Percentiles rank a stretch among this genome's conserved stretches.
These are phyloP conservation scores for Corynorhinus townsendii DNA, from an alignment of 2,113 vertebrate genomes.

Conservation along the genomic window DNA sequence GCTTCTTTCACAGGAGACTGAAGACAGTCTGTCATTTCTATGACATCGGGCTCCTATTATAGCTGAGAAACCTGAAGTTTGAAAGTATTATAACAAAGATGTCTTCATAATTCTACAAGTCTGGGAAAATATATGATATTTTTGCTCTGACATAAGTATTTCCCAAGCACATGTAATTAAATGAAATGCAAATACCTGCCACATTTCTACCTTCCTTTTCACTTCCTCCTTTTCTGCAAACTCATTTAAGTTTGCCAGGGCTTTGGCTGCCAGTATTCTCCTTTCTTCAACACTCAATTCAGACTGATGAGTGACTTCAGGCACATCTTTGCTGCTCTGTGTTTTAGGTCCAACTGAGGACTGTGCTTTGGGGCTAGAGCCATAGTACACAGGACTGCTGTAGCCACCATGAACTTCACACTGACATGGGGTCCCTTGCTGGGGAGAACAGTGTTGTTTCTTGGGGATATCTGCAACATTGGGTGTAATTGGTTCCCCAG, in stretches of 20 bases:
- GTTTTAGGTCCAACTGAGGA: constrained; percentile 57
- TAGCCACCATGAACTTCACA: neutral
- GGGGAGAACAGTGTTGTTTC: neutral
- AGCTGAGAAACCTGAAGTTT: neutral
- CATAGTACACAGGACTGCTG: constrained; percentile 45
- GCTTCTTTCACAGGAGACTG: neutral
- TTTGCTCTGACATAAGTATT: neutral
- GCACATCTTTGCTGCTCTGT: constrained; percentile 56
- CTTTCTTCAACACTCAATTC: constrained; percentile 86
- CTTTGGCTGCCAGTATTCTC: constrained; percentile 87
- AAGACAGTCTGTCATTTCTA: neutral
- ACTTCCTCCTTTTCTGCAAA: constrained; percentile 82
- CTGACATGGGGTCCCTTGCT: neutral
- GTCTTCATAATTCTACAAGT: neutral
- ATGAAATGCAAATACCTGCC: constrained; percentile 88
- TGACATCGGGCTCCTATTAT: neutral
- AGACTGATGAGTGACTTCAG: constrained; percentile 78
- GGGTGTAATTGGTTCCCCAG: constrained; percentile 47
- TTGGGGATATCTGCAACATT: neutral
- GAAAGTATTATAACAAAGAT: neutral
- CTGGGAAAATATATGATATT: neutral
- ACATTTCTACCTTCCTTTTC: constrained; percentile 84
- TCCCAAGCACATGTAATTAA: neutral
- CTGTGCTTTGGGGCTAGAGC: constrained; percentile 65
- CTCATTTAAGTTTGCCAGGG: constrained; percentile 86